phyloP scores from a whole-genome alignment of 2,888 invertebrate species.

The Callyntrura sp. region DNA sequence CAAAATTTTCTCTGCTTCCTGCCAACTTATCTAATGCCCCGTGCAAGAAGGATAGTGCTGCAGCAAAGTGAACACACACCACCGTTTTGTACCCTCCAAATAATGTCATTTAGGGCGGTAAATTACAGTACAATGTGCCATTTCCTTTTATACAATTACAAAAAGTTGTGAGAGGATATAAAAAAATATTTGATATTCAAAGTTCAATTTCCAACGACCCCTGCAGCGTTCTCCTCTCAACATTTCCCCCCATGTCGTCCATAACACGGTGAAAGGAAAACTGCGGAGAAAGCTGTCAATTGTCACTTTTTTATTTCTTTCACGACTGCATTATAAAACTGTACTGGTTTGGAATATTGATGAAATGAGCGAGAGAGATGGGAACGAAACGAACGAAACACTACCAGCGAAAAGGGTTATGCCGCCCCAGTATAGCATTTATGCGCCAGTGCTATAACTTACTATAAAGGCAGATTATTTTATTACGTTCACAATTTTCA shows the following conservation, averaged over 20 bases:
- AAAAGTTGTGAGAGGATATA: constrained; percentile 21
- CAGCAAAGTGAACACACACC: too few relatives aligned
- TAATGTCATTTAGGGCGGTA: neutral
- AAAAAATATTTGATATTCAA: constrained; percentile 31
- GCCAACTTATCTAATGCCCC: too few relatives aligned
- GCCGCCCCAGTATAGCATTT: neutral
- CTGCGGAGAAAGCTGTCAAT: constrained; percentile 56
- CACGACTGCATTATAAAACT: constrained; percentile 59
- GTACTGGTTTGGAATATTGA: constrained; percentile 66
- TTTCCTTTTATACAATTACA: constrained; percentile 21
- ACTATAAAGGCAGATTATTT: neutral
- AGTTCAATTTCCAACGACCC: constrained; percentile 40
- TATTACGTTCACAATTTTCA: constrained; percentile 37
- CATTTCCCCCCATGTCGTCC: neutral
- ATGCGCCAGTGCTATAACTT: neutral
- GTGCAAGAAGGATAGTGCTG: too few relatives aligned
- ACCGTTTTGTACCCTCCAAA: too few relatives aligned
- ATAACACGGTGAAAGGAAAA: neutral
- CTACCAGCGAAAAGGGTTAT: neutral
- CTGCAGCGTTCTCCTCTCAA: neutral
- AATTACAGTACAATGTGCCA: neutral
- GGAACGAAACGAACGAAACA: neutral
- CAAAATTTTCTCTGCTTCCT: too few relatives aligned
- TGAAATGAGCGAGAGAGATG: constrained; percentile 50
- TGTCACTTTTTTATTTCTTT: constrained; percentile 71